Evolutionary conservation across 2,888 invertebrate genomes (phyloP), one percentile per base, ranked within the genome.

Genomic region (Biston stratarius): DNA sequence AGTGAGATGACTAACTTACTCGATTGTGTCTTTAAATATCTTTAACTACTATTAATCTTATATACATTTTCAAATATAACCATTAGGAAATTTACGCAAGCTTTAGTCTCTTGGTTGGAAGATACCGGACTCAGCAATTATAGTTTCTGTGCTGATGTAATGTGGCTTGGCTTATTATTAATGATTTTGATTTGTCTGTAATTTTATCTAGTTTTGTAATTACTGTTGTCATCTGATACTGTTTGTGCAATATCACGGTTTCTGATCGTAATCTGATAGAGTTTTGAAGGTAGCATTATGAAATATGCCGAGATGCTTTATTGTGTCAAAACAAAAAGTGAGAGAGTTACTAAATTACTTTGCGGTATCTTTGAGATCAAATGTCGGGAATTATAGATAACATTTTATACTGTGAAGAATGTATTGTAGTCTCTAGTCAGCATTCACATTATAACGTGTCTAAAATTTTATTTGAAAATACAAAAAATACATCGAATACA

Each of bases 181-280:
- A 75, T 72, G 71, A 71, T 65, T 74, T 68, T 69, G 70, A 72
- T 72, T 72, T 48, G 70, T 68, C 67, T 52, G 68, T 70, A 67
- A 72, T 70, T 71, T 66, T 64, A 69, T 70, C 69, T 71, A 66
- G 73, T 75, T 67, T 75, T 67, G 72, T 72, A 73, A 75, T 72
- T 69, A 67, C 61, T 65, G 62, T 71, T 74, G 73, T 70, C 74
- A 71, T 60, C 51, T 61, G 71, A 64, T 71, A 69, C 68, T 63
- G 49, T 64, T 67, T 59, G 11, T 59, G 67, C 63, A 55, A 66
- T 42, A 66, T 60, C 63, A 60, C 59, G 63, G 59, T 48, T 51
- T 44, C 14, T 61, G 66, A 58, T 55, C 45, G 67, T 59, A 61
- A 61, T 63, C 34, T 33, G 52, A 57, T 53, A 52, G 59, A 47